Percentiles rank a stretch among this genome's conserved stretches.
Conservation (phyloP, 2,888 invertebrate species). For the Sesia bembeciformis region DNA sequence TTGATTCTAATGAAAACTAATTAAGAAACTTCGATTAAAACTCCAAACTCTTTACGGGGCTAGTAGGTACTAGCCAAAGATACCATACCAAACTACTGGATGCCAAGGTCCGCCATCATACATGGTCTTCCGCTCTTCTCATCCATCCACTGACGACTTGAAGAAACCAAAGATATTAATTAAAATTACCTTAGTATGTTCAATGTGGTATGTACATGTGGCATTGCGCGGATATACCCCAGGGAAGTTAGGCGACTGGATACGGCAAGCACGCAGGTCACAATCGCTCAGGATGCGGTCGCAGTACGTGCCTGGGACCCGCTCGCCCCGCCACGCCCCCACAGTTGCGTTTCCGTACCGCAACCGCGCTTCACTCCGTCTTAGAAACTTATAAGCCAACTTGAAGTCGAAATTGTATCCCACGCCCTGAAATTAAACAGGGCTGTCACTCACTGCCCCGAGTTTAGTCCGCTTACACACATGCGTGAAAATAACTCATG, state of each 20-base stretch:
- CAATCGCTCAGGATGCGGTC: constrained; percentile 87
- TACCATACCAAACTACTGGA: too few relatives aligned
- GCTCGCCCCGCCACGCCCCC: constrained; percentile 83
- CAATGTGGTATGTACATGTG: constrained; percentile 85
- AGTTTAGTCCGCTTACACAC: neutral
- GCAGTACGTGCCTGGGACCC: constrained; percentile 84
- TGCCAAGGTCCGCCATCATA: too few relatives aligned
- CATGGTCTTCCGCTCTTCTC: too few relatives aligned
- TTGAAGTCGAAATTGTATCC: constrained; percentile 89
- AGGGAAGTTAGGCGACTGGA: constrained; percentile 92
- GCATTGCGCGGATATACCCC: constrained; percentile 92
- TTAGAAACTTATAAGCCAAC: constrained; percentile 88
- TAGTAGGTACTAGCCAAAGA: too few relatives aligned
- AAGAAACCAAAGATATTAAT: too few relatives aligned
- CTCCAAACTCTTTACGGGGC: too few relatives aligned
- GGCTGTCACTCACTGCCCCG: neutral
- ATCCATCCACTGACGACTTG: too few relatives aligned
- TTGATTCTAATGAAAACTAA: too few relatives aligned
- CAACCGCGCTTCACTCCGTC: constrained; percentile 82
- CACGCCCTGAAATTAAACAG: constrained; percentile 70
- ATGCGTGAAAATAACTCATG: too few relatives aligned
- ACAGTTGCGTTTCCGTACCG: constrained; percentile 84
- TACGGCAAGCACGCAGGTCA: constrained; percentile 79
- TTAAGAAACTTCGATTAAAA: too few relatives aligned
- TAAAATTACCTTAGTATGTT: constrained; percentile 67